These are phyloP conservation scores for Mesorhabditis spiculigera DNA, from an alignment of 2,888 invertebrate species.

Conservation along the genomic window DNA sequence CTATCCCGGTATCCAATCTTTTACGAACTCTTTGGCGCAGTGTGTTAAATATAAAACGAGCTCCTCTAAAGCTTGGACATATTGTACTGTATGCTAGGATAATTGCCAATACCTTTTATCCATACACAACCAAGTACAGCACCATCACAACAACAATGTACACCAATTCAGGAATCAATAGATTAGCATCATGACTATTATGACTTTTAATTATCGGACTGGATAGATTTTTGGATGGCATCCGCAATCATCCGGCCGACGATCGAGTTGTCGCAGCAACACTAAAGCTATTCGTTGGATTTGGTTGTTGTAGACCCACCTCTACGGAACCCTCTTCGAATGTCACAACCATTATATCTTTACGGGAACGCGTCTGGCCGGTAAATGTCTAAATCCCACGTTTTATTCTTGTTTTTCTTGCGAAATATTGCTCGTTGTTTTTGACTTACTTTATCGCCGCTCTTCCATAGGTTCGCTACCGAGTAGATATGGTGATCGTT, in stretches of 20 bases:
- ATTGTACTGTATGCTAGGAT: too few species aligned
- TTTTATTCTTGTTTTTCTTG: not conserved
- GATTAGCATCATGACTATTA: too few species aligned
- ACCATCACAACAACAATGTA: too few species aligned
- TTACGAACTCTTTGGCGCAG: too few species aligned
- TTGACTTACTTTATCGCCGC: slow-evolving; percentile 12
- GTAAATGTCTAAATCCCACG: slow-evolving; percentile 18
- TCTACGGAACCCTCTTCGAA: slow-evolving; percentile 18
- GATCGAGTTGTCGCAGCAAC: slow-evolving; percentile 32
- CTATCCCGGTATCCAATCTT: too few species aligned
- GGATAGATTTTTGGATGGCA: slow-evolving; percentile 4
- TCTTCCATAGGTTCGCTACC: slow-evolving; percentile 19
- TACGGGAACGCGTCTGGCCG: slow-evolving; percentile 35
- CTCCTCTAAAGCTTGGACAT: too few species aligned
- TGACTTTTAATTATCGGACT: not conserved
- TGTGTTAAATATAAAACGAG: too few species aligned
- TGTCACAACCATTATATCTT: slow-evolving; percentile 29
- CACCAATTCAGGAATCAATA: too few species aligned
- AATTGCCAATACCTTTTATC: too few species aligned
- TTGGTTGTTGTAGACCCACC: slow-evolving; percentile 10
- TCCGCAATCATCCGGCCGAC: slow-evolving; percentile 29
- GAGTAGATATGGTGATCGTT: slow-evolving; percentile 9
- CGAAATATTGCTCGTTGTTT: not conserved
- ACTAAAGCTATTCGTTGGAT: not conserved
- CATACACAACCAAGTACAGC: too few species aligned